phyloP scores from a whole-genome alignment of 2,888 invertebrate species.

The Camptogramma bilineatum region DNA sequence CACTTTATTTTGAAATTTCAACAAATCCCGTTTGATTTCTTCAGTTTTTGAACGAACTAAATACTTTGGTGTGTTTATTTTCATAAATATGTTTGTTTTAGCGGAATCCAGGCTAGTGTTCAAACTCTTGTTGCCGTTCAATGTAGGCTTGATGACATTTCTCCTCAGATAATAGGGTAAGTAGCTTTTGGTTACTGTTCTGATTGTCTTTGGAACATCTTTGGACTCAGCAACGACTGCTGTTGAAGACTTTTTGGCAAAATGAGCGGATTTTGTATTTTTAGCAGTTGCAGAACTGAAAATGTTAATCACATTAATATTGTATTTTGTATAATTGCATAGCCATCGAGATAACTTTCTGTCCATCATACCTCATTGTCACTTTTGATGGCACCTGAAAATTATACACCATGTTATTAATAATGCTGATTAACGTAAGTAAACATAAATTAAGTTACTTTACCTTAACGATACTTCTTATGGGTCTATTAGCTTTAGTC shows the following conservation, averaged over 20 bases:
- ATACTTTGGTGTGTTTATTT: slow-evolving; percentile 39
- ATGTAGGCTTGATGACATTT: slow-evolving; percentile 33
- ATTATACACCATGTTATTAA: slow-evolving; percentile 2
- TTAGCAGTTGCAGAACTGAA: slow-evolving; percentile 56
- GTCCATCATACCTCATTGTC: slow-evolving; percentile 53
- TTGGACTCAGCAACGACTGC: slow-evolving; percentile 39
- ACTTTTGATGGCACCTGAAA: slow-evolving; percentile 65
- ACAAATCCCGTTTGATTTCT: slow-evolving; percentile 56
- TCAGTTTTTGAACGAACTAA: slow-evolving; percentile 48
- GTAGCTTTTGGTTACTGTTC: slow-evolving; percentile 49
- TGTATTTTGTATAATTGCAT: slow-evolving; percentile 16
- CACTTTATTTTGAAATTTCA: slow-evolving; percentile 54
- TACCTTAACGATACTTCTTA: slow-evolving; percentile 53
- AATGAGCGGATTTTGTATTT: slow-evolving; percentile 49
- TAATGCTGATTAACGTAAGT: background rate
- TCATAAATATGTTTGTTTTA: slow-evolving; percentile 37
- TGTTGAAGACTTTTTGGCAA: slow-evolving; percentile 47
- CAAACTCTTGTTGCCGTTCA: slow-evolving; percentile 40
- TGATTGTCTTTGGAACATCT: slow-evolving; percentile 41
- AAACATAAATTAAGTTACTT: background rate
- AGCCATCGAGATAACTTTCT: slow-evolving; percentile 30
- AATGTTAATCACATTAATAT: slow-evolving; percentile 35
- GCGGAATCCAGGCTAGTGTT: slow-evolving; percentile 49
- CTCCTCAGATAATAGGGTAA: slow-evolving; percentile 57
- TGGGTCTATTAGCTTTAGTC: slow-evolving; percentile 27